A percentile compares a stretch with the other conserved stretches of the same genome.
phyloP scores from a whole-genome alignment of 2,888 invertebrate genomes.

The Hylaea fasciaria region DNA sequence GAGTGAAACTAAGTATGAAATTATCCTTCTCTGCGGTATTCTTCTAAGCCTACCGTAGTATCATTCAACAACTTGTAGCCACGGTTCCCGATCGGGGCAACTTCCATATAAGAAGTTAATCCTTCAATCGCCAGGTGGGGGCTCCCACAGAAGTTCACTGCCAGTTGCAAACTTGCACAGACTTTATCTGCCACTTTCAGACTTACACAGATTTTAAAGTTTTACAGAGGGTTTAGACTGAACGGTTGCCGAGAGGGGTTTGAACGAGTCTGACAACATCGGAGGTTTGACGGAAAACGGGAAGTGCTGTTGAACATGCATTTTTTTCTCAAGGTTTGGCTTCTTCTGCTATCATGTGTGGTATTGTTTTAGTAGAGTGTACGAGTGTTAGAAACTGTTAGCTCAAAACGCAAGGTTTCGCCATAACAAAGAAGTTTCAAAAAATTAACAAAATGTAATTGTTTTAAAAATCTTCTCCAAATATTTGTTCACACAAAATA shows the following conservation, averaged over 20 bases:
- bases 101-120: slow-evolving; percentile 11
- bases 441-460: neutral
- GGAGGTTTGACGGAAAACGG: too few relatives aligned
- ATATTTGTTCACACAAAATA: slow-evolving; percentile 28
- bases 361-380: too few relatives aligned
- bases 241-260: neutral
- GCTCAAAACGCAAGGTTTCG: too few relatives aligned
- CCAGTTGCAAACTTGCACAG: neutral
- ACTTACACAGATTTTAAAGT: slow-evolving; percentile 19
- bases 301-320: too few relatives aligned
- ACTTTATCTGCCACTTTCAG: neutral
- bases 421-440: too few relatives aligned
- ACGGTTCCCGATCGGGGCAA: neutral
- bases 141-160: slow-evolving; percentile 9
- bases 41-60: too few relatives aligned
- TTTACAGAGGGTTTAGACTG: slow-evolving; percentile 12
- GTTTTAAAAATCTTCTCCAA: slow-evolving; percentile 16
- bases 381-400: too few relatives aligned
- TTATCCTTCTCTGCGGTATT: too few relatives aligned
- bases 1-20: too few relatives aligned
- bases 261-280: neutral
- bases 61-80: too few relatives aligned
- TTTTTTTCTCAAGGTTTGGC: too few relatives aligned
- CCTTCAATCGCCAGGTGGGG: slow-evolving; percentile 6
- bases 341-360: too few relatives aligned